Base-by-base conservation (phyloP, 1,140 invertebrate species). In the Caerostris extrusa region DNA sequence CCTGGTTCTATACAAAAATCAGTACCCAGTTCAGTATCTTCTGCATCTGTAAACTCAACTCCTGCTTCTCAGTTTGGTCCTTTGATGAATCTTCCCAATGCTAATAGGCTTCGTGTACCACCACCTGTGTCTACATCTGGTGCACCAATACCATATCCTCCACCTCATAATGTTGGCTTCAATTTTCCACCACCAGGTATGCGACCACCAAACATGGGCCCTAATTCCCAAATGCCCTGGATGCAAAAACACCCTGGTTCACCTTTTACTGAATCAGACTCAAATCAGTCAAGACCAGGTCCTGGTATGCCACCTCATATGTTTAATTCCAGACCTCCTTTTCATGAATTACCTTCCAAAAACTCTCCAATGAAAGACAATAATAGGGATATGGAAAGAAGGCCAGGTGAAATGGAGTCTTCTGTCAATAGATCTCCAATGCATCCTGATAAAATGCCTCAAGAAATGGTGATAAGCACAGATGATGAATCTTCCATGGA, bases 401-500 rank as follows among this genome's bases (percentile, higher is more conserved):
- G 83, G 12, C 19, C 92, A 17, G 34, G 10, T 6, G 83, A 93
- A 7, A 71, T 93, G 61, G 92, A 93, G 1, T 7, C n/a, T 69
- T 61, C 17, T n/a, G 64, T 61, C 6, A 19, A 71, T 67, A 89
- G 81, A 7, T 89, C 92, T 8, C 71, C 92, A 8, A 53, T 50
- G 5, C 90, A 85, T 83, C 69, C 86, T 56, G 92, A 89, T 56
- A 92, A 92, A 69, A 85, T 85, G 81, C 71, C 71, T 3, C 90
- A 91, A 82, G 90, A 92, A 17, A 93, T 93, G 92, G 92, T 93
- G 3, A 93, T 93, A 8, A 93, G 92, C 58, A 93, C 86, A 3
- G 92, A 93, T 81, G 92, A 93, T 64, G 92, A 93, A 82, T 93
- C 92, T 56, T 93, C 92, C 14, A 93, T 93, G 92, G 92, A 93